Conservation (phyloP, 1,140 invertebrate species). For the Callitettix versicolor region DNA sequence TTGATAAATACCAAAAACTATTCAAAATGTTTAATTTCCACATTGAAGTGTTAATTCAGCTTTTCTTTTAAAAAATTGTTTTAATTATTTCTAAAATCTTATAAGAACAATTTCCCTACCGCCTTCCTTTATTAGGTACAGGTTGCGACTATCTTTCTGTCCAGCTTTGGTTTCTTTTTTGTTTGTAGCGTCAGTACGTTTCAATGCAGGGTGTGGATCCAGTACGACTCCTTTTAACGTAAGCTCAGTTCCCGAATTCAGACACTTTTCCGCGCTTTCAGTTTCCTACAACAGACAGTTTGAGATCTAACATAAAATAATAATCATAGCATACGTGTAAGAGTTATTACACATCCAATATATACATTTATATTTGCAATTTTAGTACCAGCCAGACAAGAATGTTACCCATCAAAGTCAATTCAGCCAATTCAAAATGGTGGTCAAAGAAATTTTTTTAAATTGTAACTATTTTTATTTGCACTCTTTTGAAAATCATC, state of each 20-base stretch:
- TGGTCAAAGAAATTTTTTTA: no score
- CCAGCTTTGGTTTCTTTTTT: conserved; percentile 41
- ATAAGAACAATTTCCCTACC: conserved; percentile 36
- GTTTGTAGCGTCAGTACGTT: conserved; percentile 50
- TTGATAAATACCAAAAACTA: no score
- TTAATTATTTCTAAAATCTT: background rate
- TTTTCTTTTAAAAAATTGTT: background rate
- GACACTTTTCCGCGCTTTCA: conserved; percentile 62
- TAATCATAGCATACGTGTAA: no score
- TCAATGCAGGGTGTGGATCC: conserved; percentile 60
- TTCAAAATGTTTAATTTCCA: no score
- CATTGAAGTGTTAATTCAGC: background rate
- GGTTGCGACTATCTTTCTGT: conserved; percentile 75
- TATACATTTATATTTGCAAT: no score
- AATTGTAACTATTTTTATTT: no score
- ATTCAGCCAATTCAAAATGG: no score
- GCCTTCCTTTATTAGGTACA: conserved; percentile 86
- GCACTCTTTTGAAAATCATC: no score
- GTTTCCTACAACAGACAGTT: conserved; percentile 39
- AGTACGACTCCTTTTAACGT: conserved; percentile 56
- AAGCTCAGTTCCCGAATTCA: conserved; percentile 49
- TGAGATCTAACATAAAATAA: no score
- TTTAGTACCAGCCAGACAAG: no score
- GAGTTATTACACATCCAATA: no score
- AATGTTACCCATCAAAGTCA: no score